These are phyloP conservation scores for Zoanthus sociatus DNA, from an alignment of 92 coral and sea anemone genomes.

Conservation along the genomic window DNA sequence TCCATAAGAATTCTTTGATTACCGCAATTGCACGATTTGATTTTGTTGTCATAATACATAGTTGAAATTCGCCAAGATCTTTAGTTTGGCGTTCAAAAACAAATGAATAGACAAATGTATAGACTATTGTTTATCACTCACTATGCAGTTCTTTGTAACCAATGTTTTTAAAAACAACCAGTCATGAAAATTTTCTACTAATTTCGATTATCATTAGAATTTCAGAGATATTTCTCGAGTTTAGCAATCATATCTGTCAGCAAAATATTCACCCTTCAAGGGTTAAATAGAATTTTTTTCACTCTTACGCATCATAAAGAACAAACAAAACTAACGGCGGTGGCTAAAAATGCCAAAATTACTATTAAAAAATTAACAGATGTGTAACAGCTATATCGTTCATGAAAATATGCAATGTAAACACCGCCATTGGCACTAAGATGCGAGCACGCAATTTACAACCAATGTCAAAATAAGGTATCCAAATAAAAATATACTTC, in stretches of 20 bases:
- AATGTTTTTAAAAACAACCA: neutral
- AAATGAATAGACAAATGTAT: neutral
- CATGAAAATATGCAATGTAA: constrained; percentile 26
- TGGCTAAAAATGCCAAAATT: neutral
- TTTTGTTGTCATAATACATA: neutral
- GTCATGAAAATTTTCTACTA: constrained; percentile 6
- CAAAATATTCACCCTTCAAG: neutral
- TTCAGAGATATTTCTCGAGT: neutral
- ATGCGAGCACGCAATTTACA: constrained; percentile 14
- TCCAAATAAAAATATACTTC: neutral
- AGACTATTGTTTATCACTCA: neutral
- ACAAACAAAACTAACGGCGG: neutral
- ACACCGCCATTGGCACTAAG: neutral
- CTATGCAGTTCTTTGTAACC: constrained; percentile 9
- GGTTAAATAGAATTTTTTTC: neutral
- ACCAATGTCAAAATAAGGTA: neutral
- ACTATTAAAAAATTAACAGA: neutral
- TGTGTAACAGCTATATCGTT: constrained; percentile 10
- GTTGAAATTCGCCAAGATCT: neutral
- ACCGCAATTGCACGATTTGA: neutral
- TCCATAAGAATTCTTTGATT: constrained; percentile 6
- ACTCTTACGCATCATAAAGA: neutral
- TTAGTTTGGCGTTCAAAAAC: neutral
- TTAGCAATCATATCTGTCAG: neutral
- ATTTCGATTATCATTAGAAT: constrained; percentile 16